Evolutionary conservation across 2,888 invertebrate species (phyloP), one percentile per base, ranked within the genome.

Genomic region (Eupithecia vulgata): DNA sequence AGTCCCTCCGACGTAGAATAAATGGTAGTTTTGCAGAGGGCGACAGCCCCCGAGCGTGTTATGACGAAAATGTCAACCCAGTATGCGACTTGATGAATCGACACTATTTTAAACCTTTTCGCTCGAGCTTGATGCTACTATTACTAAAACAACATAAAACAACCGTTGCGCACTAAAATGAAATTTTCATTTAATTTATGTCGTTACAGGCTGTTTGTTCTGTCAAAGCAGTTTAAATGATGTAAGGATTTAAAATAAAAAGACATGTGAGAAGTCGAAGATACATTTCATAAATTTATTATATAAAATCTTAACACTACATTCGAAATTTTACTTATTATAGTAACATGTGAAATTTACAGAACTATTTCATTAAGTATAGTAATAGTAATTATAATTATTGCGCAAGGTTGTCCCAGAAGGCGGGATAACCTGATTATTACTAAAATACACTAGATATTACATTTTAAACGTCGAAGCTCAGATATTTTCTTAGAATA

Each of bases 231-330:
- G 21, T n/a, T 15, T 15, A 3, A 61, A 34, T 15, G 8, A 8
- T 2, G 15, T 5, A 0, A n/a, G 61, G 48, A n/a, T 35, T 40
- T 15, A 4, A 59, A 59, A 42, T 67, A 66, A 71, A 52, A 59
- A 35, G 25, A 61, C 62, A 40, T 7, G 65, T 88, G 85, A 78
- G 82, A 82, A 79, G 81, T 83, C 82, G 89, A 90, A 90, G 89
- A 86, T 94, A 93, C 92, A 92, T 94, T 94, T 93, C 89, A 93
- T 93, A 92, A 89, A 92, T 94, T 94, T 94, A 94, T 94, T 94
- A 93, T 94, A 94, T 93, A 94, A 94, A 94, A 94, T 92, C 94
- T 94, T 94, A 94, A 87, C 84, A 83, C 93, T 94, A 94, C 93
- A 87, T 89, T 89, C 87, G 88, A 92, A 90, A 88, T 89, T 89